phyloP scores from a whole-genome alignment of 2,113 vertebrate genomes.

The Odocoileus hemionus region DNA sequence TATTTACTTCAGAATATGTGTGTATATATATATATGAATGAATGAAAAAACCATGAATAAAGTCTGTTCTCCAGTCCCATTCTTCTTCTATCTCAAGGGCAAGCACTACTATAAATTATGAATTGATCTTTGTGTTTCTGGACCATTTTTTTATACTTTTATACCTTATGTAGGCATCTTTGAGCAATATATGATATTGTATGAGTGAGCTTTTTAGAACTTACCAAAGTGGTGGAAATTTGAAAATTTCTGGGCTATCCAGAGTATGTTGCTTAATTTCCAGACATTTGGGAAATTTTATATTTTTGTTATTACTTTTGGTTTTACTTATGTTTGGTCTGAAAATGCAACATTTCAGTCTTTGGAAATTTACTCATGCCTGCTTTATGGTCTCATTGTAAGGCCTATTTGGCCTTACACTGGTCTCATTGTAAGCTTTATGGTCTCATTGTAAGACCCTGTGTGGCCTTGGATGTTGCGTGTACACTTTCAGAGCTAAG shows the following conservation, averaged over 20 bases:
- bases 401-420: background rate
- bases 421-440: background rate
- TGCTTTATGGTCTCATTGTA: background rate
- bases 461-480: background rate
- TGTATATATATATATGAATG: background rate
- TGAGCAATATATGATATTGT: background rate
- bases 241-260: background rate
- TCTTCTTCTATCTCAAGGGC: background rate
- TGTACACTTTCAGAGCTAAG: background rate
- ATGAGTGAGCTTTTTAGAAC: background rate
- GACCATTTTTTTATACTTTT: background rate
- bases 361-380: background rate
- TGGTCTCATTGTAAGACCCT: background rate
- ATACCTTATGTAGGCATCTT: background rate
- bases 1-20: background rate
- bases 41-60: background rate
- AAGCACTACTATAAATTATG: background rate
- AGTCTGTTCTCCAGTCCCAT: background rate
- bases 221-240: background rate
- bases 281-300: background rate
- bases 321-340: background rate
- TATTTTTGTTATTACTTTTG: background rate
- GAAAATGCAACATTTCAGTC: background rate
- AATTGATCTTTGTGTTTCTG: background rate
- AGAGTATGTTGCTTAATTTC: background rate